Base-by-base conservation (phyloP, 1,140 invertebrate genomes). In the Drosophila trapezifrons region DNA sequence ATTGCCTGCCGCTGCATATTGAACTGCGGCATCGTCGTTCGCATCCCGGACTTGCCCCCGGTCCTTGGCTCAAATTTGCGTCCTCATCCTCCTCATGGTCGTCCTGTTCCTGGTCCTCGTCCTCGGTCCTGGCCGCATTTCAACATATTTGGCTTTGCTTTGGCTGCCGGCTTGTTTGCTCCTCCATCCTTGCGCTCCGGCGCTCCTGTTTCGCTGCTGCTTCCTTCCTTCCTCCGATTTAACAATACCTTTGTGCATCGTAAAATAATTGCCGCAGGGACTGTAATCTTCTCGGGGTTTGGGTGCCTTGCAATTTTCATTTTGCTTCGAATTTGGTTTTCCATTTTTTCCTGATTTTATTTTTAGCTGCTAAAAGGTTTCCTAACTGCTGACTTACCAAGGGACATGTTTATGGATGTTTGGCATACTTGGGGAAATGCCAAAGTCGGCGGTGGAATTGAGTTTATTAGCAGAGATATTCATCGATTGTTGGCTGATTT, bases 211-310 rank as follows among this genome's bases (percentile, higher is more conserved):
- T 43, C 46, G 40, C 58, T 42, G 29, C 49, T 49, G 37, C 56
- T 52, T 42, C 40, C 56, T 64, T 63, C 52, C 65, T 76, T 45
- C 42, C 47, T 70, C 22, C 45, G 15, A 69, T 78, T 90, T 87
- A 87, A 90, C 87, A 84, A 90, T 90, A 90, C 87, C 87, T 90
- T 90, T 90, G 87, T 90, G 87, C 87, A 90, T 90, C 87, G 78
- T 90, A 90, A 90, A 90, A 90, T 90, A 90, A 90, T 90, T 90
- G 87, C 87, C 78, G 76, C 80, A 71, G 74, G 87, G 87, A 63
- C 76, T 84, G 87, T 90, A 90, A 90, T 90, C 83, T 86, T 83
- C 79, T 76, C 8, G 51, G 70, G 63, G 75, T 81, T 63, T 85
- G 76, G 82, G 80, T 86, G 78, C 76, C 83, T 79, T 87, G 83